Percentiles rank a stretch among this genome's conserved stretches.
Conservation (phyloP, 1,140 invertebrate species). For the Apocrypta bakeri region DNA sequence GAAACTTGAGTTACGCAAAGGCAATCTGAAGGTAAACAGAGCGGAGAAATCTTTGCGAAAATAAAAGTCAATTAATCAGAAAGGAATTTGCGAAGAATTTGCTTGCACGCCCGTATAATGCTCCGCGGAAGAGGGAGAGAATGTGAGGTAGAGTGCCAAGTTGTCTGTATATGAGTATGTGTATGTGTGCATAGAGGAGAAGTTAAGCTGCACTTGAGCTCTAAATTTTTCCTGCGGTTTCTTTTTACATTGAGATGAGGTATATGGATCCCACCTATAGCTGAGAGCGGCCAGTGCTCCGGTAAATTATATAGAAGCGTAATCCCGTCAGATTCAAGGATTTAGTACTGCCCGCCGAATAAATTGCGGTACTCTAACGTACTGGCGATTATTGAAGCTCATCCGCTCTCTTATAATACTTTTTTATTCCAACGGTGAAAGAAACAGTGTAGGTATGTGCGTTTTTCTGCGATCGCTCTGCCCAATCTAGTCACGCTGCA, state of each 20-base stretch:
- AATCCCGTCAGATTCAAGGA: neutral
- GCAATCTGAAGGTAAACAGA: neutral
- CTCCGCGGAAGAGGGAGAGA: too few species aligned
- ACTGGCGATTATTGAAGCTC: neutral
- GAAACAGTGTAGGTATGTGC: too few species aligned
- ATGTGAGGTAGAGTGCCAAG: too few species aligned
- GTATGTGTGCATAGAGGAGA: too few species aligned
- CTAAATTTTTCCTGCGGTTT: neutral
- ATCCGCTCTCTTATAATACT: neutral
- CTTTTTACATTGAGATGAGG: too few species aligned
- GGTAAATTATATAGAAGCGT: neutral
- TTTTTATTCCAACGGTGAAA: too few species aligned
- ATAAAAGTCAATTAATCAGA: neutral
- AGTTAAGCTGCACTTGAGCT: neutral
- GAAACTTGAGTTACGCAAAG: too few species aligned
- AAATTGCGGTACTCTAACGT: neutral
- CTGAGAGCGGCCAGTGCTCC: too few species aligned
- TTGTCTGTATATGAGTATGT: too few species aligned
- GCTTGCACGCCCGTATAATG: neutral
- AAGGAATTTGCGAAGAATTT: constrained; percentile 2
- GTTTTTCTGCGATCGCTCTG: too few species aligned
- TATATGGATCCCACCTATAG: too few species aligned
- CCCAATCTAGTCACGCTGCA: too few species aligned
- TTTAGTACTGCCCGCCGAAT: neutral
- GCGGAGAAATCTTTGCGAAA: neutral